Base-by-base conservation (phyloP, 2,888 invertebrate genomes). In the Pachymerium ferrugineum region DNA sequence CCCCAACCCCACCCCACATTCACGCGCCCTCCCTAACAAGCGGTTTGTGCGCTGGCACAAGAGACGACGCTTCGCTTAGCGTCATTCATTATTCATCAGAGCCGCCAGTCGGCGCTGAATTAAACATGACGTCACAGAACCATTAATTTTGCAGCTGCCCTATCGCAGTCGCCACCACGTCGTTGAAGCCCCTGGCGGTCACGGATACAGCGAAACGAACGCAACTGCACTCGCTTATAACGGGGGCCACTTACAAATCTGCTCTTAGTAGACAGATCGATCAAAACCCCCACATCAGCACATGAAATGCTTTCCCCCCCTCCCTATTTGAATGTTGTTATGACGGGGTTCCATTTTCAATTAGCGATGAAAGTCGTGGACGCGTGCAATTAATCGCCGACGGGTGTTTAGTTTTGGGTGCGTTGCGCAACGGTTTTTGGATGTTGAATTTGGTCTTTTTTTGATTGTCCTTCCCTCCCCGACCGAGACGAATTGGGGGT, bases 101-200 rank as follows among this genome's bases (percentile, higher is more conserved):
- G 68, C 68, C 68, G 29, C 29, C 68, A 68, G 68, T 30, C 29
- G 68, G 31, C 68, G 68, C 68, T 68, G 68, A 68, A 68, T 68
- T 68, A 68, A 30, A 68, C 68, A 68, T 68, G 68, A 68, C 68
- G 68, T 68, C 68, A 68, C 68, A 31, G 31, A 68, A 28, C 68
- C 68, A 68, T 68, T 68, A 68, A 68, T 68, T 68, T 68, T 68
- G 68, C 29, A 68, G 68, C 68, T 68, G 31, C 68, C 47, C 47
- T 54, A 54, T 54, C 47, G 47, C 47, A 54, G 47, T 54, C 47
- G 47, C 47, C 47, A 54, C 47, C 47, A 54, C 47, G 47, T 54
- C 47, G 47, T 54, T 54, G 19, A 5, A 19, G 47, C 47, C 47
- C 47, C 47, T 54, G 47, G 47, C 47, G 47, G 47, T 54, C 47